Evolutionary conservation across 2,797 vertebrate species (phyloP).

Genomic region (Acrocephalus scirpaceus): DNA sequence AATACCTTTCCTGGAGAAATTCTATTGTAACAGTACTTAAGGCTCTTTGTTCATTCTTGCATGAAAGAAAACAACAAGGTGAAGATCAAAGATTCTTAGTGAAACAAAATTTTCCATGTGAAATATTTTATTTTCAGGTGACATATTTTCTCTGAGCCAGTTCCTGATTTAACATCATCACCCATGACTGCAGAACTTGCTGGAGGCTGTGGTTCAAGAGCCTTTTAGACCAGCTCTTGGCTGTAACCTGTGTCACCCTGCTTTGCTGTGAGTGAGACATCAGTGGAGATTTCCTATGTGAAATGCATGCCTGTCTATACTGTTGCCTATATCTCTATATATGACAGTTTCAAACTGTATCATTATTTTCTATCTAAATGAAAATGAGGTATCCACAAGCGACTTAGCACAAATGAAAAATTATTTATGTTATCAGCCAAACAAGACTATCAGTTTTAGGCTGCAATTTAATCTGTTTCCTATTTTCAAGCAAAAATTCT

Average conservation of each 20-base stretch:
- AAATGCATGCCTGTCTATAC: not conserved
- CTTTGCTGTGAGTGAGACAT: not conserved
- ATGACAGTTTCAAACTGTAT: not conserved
- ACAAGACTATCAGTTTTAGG: not conserved
- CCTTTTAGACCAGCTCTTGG: not conserved
- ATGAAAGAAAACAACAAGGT: not conserved
- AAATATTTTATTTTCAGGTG: not conserved
- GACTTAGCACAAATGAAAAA: not conserved
- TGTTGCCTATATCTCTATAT: not conserved
- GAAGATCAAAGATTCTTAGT: not conserved
- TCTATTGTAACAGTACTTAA: not conserved
- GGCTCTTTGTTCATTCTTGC: not conserved
- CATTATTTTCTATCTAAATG: constrained; percentile 22
- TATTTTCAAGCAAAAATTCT: constrained; percentile 1
- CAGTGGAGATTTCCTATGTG: not conserved
- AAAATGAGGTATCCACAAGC: not conserved
- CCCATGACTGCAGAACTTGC: not conserved
- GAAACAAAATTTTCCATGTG: not conserved
- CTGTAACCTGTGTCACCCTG: not conserved
- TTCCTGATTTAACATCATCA: not conserved
- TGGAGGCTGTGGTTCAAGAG: not conserved
- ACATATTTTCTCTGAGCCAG: not conserved
- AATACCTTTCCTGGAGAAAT: not conserved
- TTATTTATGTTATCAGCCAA: not conserved
- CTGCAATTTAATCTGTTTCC: not conserved